These are phyloP conservation scores for Sphaerophoria rueppellii DNA, from an alignment of 2,888 invertebrate genomes.

Conservation along the genomic window DNA sequence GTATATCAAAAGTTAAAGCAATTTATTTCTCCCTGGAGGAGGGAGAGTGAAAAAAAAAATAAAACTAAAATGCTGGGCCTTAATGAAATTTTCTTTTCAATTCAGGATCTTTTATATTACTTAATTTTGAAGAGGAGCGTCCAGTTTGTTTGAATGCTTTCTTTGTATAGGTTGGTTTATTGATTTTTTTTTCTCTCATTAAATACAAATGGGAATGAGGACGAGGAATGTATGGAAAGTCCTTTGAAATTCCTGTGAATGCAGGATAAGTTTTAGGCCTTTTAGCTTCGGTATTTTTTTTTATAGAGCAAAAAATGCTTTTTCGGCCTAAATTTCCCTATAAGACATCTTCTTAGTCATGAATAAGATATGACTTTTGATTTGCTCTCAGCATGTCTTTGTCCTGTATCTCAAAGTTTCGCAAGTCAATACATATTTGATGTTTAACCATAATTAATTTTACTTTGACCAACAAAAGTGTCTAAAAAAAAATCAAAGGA, in stretches of 20 bases:
- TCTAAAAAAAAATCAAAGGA: too few relatives aligned
- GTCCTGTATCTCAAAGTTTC: too few relatives aligned
- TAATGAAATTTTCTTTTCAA: conserved; percentile 36
- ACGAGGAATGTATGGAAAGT: conserved; percentile 3
- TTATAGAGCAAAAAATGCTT: neutral
- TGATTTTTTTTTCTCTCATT: conserved; percentile 35
- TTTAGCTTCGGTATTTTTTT: neutral
- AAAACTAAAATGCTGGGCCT: conserved; percentile 15
- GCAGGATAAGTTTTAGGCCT: neutral
- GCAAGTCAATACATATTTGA: too few relatives aligned
- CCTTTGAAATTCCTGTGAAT: neutral
- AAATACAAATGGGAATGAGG: neutral
- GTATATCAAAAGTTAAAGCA: conserved; percentile 23
- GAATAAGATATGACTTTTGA: too few relatives aligned
- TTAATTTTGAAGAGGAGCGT: conserved; percentile 26
- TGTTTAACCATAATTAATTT: too few relatives aligned
- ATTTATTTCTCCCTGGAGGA: conserved; percentile 10
- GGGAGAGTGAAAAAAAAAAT: neutral
- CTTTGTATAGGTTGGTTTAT: conserved; percentile 28
- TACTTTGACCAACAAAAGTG: too few relatives aligned
- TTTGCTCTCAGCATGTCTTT: too few relatives aligned
- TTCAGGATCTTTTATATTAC: conserved; percentile 22
- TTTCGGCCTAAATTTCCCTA: neutral
- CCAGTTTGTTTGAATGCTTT: conserved; percentile 17
- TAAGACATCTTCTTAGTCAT: too few relatives aligned